Evolutionary conservation across 2,888 invertebrate species (phyloP).

Genomic region (Spodoptera exigua): DNA sequence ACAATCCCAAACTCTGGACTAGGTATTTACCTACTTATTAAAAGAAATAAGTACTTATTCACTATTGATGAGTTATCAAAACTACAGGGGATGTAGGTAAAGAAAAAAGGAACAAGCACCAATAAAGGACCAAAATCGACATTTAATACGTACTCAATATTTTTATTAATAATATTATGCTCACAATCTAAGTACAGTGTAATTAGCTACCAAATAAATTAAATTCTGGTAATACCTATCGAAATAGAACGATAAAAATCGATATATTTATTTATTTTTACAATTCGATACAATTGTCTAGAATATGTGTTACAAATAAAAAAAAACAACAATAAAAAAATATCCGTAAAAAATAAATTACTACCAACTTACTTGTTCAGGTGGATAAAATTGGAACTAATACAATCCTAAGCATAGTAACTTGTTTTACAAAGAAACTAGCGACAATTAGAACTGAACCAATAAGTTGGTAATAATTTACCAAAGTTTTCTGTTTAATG

Average conservation of each 20-base stretch:
- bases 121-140: slow-evolving; percentile 5
- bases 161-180: slow-evolving; percentile 82
- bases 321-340: slow-evolving; percentile 27
- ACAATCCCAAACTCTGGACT: too few species aligned
- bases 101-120: background rate
- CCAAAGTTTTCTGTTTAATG: background rate
- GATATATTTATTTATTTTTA: slow-evolving; percentile 54
- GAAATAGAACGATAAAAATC: slow-evolving; percentile 70
- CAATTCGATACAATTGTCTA: slow-evolving; percentile 50
- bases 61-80: background rate
- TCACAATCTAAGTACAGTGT: slow-evolving; percentile 87
- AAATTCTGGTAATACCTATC: slow-evolving; percentile 77
- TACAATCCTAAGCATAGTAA: too few species aligned
- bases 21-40: too few species aligned
- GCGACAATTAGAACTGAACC: too few species aligned
- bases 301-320: slow-evolving; percentile 33
- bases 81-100: background rate
- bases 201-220: slow-evolving; percentile 84
- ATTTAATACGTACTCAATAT: slow-evolving; percentile 75
- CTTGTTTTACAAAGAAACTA: too few species aligned
- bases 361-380: too few species aligned
- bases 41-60: background rate
- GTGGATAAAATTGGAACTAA: too few species aligned
- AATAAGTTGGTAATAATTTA: too few species aligned
- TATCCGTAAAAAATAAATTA: too few species aligned